Evolutionary conservation across 2,113 vertebrate species (phyloP), one percentile per base, ranked within the genome.

Genomic region (Cranoglanis bouderius): DNA sequence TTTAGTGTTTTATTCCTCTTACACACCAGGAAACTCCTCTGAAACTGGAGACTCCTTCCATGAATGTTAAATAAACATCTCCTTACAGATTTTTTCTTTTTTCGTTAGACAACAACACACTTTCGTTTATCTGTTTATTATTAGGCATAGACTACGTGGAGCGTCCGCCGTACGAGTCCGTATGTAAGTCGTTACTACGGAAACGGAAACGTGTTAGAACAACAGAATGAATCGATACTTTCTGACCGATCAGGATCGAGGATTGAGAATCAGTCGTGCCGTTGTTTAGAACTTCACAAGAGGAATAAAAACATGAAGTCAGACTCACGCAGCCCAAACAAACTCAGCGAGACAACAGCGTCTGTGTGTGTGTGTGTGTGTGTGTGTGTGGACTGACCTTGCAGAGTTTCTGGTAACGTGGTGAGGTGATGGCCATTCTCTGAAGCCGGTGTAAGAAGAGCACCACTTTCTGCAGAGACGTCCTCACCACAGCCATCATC

Each of bases 401-500:
- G 95, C 97, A 99, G 92, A 99, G 98, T 96, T 99, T 99, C 96
- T 99, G 98, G 95, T 99, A 99, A 85, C 98, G 97, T 78, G 98
- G 98, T 90, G 98, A 99, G 92, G 98, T 98, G 95, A 99, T 98
- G 94, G 98, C 98, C 98, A 99, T 99, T 95, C 98, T 99, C 95
- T 99, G 98, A 91, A 99, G 97, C 94, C 97, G 97, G 96, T 98
- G 98, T 93, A 99, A 95, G 95, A 99, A 97, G 94, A 99, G 96
- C 96, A 99, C 97, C 98, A 99, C 98, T 98, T 99, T 99, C 97
- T 99, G 98, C 95, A 99, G 97, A 95, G 98, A 99, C 78, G 97
- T 98, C 97, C 97, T 97, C 96, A 99, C 98, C 96, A 99, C 97
- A 95, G 98, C 98, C 98, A 99, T 99, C 98, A 98, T 99, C 97